These are phyloP conservation scores for Pangasianodon hypophthalmus DNA, from an alignment of 2,113 vertebrate genomes.

Conservation along the genomic window DNA sequence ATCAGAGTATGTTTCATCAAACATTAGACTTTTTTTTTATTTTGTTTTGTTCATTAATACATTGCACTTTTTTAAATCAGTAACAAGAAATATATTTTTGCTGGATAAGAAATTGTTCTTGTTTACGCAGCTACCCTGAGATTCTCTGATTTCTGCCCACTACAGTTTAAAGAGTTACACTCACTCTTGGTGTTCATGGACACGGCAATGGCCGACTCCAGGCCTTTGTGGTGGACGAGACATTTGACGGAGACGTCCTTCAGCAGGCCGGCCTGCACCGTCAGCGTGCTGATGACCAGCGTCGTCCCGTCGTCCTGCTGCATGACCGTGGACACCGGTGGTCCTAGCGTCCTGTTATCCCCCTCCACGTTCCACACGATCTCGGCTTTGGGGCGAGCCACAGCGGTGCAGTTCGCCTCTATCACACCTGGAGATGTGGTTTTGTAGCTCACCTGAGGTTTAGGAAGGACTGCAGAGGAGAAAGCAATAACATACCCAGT, in stretches of 20 bases:
- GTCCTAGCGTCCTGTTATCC: slow-evolving; percentile 66
- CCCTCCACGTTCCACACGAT: slow-evolving; percentile 68
- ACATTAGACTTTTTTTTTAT: background rate
- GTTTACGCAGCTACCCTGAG: background rate
- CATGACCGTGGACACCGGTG: slow-evolving; percentile 58
- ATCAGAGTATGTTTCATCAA: background rate
- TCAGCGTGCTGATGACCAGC: slow-evolving; percentile 74
- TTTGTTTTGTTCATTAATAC: background rate
- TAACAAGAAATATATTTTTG: background rate
- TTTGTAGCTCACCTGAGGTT: slow-evolving; percentile 68
- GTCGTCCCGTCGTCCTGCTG: slow-evolving; percentile 73
- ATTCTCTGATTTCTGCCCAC: background rate
- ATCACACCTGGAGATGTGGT: slow-evolving; percentile 63
- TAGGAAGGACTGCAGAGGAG: slow-evolving; percentile 68
- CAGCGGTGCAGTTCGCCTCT: slow-evolving; percentile 73
- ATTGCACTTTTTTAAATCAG: background rate
- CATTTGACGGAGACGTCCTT: slow-evolving; percentile 79
- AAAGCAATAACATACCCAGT: background rate
- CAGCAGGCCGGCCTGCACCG: slow-evolving; percentile 67
- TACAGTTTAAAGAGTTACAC: slow-evolving; percentile 37
- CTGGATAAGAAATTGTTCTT: background rate
- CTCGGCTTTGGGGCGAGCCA: slow-evolving; percentile 65
- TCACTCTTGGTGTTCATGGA: slow-evolving; percentile 82
- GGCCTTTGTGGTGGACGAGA: slow-evolving; percentile 77
- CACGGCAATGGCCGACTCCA: slow-evolving; percentile 77